Evolutionary conservation across 2,888 invertebrate species (phyloP), one percentile per base, ranked within the genome.

Genomic region (Euclidia mi): DNA sequence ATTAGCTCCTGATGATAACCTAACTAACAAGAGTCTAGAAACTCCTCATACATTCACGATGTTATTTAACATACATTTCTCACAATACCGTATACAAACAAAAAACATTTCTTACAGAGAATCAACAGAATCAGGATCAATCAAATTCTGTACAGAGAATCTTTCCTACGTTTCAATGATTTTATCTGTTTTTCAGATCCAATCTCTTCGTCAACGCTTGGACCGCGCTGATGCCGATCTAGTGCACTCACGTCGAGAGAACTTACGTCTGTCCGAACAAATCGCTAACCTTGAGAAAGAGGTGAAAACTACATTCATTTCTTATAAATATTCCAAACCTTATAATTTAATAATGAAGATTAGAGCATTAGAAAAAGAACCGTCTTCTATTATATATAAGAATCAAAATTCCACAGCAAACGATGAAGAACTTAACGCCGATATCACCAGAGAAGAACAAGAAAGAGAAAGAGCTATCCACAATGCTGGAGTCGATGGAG

Each of bases 141-240:
- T n/a, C 29, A 7, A 29, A 7, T 11, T 29, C 15, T 15, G 10
- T 17, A n/a, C 6, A 1, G 6, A 10, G 11, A 4, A 20, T 40
- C 31, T 2, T 70, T 75, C 14, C n/a, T n/a, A n/a, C n/a, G n/a
- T n/a, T n/a, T n/a, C n/a, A n/a, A n/a, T n/a, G n/a, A n/a, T n/a
- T n/a, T n/a, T n/a, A n/a, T n/a, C n/a, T n/a, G n/a, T n/a, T n/a
- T n/a, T n/a, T n/a, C 71, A 95, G 95, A 94, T 96, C 32, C 95
- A 96, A 65, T 97, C 97, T 2, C 89, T 97, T 45, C 94, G 97
- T 25, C 97, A 97, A 82, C 95, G 97, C 18, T 81, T 98, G 72
- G 98, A 98, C 82, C 94, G 98, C 48, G 96, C 97, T 11, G 98
- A 98, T 84, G 97, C 97, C 0, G 98, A 98, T 81, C 81, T 98